Evolutionary conservation across 2,113 vertebrate genomes (phyloP).

Genomic region (Acanthochromis polyacanthus): DNA sequence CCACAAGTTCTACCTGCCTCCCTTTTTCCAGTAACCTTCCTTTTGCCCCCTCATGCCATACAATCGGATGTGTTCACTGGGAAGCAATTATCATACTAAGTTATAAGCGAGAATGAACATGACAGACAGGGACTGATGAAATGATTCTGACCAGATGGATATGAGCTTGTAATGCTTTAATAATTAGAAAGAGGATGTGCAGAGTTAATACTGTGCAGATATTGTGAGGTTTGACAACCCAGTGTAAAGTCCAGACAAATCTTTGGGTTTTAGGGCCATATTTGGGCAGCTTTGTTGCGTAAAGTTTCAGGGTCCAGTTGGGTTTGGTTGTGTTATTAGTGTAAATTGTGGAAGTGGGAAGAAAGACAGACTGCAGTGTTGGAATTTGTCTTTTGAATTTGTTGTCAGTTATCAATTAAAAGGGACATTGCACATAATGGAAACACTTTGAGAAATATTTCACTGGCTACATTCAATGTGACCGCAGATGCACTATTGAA

Average conservation of each 20-base stretch:
- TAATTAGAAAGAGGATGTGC: too few species aligned
- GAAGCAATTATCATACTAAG: constrained; percentile 29
- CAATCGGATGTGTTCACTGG: constrained; percentile 24
- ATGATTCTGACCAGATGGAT: not conserved
- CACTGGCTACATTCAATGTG: too few species aligned
- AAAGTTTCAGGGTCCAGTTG: too few species aligned
- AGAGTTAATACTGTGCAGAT: too few species aligned
- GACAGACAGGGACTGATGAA: not conserved
- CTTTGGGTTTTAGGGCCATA: too few species aligned
- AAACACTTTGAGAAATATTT: not conserved
- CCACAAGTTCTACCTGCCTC: constrained; percentile 33
- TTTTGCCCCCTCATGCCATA: constrained; percentile 9
- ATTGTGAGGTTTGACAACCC: too few species aligned
- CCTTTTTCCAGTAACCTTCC: constrained; percentile 15
- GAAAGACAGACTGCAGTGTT: not conserved
- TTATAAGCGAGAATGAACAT: not conserved
- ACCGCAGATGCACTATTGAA: too few species aligned
- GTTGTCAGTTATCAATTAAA: not conserved
- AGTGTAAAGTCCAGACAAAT: too few species aligned
- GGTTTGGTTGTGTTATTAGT: too few species aligned
- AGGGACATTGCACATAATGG: not conserved
- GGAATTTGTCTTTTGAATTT: too few species aligned
- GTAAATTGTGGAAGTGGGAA: not conserved
- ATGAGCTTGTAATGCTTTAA: not conserved
- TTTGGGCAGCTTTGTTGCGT: too few species aligned